Evolutionary conservation across 1,140 invertebrate genomes (phyloP).

Genomic region (Drosophila ananassae): DNA sequence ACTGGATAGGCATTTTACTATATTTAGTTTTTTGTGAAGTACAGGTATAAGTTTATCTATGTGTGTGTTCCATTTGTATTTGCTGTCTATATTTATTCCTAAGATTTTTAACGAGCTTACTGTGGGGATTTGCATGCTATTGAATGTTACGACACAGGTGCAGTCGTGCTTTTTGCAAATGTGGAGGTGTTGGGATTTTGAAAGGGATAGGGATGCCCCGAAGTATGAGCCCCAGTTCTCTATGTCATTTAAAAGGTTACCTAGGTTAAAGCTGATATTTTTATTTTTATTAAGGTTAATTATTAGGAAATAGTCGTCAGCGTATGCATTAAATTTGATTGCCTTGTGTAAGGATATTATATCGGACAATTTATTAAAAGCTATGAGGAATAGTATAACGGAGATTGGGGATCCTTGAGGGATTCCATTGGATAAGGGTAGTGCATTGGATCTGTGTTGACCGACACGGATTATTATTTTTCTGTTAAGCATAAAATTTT

Average conservation of each 20-base stretch:
- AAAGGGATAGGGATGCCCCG: slow-evolving; percentile 6
- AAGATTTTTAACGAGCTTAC: background rate
- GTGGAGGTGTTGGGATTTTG: slow-evolving; percentile 9
- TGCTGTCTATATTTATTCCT: background rate
- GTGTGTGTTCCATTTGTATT: slow-evolving; percentile 4
- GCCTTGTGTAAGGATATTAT: slow-evolving; percentile 12
- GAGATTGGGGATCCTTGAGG: slow-evolving; percentile 6
- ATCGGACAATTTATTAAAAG: slow-evolving; percentile 9
- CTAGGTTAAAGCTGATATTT: background rate
- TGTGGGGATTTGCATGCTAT: slow-evolving; percentile 1
- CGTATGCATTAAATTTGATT: slow-evolving; percentile 19
- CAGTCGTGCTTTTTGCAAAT: background rate
- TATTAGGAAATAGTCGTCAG: slow-evolving; percentile 7
- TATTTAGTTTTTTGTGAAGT: background rate
- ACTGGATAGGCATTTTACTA: slow-evolving; percentile 1
- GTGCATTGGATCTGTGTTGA: background rate
- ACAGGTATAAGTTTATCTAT: background rate
- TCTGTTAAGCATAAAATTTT: slow-evolving; percentile 3
- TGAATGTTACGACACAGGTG: background rate
- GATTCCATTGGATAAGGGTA: slow-evolving; percentile 7
- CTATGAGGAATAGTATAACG: slow-evolving; percentile 16
- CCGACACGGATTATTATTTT: slow-evolving; percentile 13
- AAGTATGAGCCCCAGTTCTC: slow-evolving; percentile 8
- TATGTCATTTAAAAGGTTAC: slow-evolving; percentile 1
- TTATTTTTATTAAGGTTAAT: background rate